Evolutionary conservation across 2,888 invertebrate genomes (phyloP).

Genomic region (Galeruca laticollis): DNA sequence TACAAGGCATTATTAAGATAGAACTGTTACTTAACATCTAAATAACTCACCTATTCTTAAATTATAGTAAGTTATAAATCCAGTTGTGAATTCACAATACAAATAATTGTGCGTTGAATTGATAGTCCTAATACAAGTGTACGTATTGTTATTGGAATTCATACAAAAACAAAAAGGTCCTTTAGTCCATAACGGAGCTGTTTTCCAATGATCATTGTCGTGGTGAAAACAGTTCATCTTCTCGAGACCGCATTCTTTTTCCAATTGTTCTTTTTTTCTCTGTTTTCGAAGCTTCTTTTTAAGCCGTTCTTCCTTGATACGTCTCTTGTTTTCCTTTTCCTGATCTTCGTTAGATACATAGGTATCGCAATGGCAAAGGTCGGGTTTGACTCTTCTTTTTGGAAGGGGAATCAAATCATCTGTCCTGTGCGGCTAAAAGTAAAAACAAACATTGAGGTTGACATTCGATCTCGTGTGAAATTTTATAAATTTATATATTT

Average conservation of each 20-base stretch:
- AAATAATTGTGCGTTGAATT: conserved; percentile 95
- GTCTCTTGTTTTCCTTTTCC: conserved; percentile 76
- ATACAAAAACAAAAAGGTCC: conserved; percentile 99
- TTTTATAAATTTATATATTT: too few relatives aligned
- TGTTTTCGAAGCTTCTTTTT: conserved; percentile 84
- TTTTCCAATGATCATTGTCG: conserved; percentile 96
- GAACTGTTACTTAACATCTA: neutral
- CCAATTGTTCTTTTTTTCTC: conserved; percentile 83
- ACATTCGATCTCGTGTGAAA: too few relatives aligned
- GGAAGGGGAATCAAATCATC: conserved; percentile 62
- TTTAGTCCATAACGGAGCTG: conserved; percentile 95
- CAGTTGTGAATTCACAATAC: conserved; percentile 98
- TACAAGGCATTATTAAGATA: too few relatives aligned
- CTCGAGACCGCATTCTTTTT: conserved; percentile 85
- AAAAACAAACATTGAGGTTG: conserved; percentile 17
- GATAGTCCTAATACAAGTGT: conserved; percentile 95
- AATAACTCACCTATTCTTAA: conserved; percentile 78
- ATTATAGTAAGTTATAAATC: conserved; percentile 94
- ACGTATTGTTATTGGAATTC: conserved; percentile 98
- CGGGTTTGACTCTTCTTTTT: conserved; percentile 70
- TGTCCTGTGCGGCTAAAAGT: conserved; percentile 34
- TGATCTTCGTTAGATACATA: conserved; percentile 37
- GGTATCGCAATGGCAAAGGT: conserved; percentile 76
- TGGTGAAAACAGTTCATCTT: conserved; percentile 98
- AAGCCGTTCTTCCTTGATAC: conserved; percentile 82